These are phyloP conservation scores for Chymomyza amoena DNA, from an alignment of 2,888 invertebrate species.

Conservation along the genomic window DNA sequence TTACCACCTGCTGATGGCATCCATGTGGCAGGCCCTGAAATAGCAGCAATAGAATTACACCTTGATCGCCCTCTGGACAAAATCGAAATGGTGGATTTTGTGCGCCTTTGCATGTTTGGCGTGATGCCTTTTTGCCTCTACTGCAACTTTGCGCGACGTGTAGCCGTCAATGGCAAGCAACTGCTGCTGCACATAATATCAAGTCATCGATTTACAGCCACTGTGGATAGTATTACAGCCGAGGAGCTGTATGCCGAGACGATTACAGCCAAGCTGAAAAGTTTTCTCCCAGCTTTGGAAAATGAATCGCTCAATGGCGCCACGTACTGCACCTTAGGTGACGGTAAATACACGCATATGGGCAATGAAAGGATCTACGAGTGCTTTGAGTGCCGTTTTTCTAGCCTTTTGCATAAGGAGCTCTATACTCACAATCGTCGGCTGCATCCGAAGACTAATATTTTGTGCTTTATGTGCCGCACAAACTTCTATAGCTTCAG, in stretches of 20 bases:
- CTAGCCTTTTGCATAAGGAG: constrained; percentile 89
- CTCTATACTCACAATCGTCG: constrained; percentile 91
- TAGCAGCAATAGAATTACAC: constrained; percentile 85
- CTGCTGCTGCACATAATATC: constrained; percentile 88
- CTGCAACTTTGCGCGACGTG: constrained; percentile 91
- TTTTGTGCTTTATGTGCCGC: constrained; percentile 92
- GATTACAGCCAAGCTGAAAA: constrained; percentile 84
- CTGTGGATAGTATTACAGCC: constrained; percentile 87
- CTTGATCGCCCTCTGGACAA: constrained; percentile 87
- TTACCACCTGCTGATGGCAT: constrained; percentile 76
- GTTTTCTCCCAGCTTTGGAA: constrained; percentile 81
- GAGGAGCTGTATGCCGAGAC: constrained; percentile 86
- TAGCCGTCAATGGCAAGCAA: constrained; percentile 90
- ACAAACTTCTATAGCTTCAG: constrained; percentile 92
- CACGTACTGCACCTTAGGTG: constrained; percentile 83
- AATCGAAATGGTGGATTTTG: constrained; percentile 85
- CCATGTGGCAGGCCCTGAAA: constrained; percentile 82
- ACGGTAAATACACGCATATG: constrained; percentile 75
- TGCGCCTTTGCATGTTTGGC: constrained; percentile 86
- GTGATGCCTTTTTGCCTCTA: constrained; percentile 88
- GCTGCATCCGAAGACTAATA: constrained; percentile 90
- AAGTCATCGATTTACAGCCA: constrained; percentile 89
- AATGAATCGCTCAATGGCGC: constrained; percentile 86
- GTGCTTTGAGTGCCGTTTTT: constrained; percentile 91
- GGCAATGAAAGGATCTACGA: constrained; percentile 85